A percentile compares a stretch with the other conserved stretches of the same genome.
These are phyloP conservation scores for Podarcis raffonei DNA, from an alignment of 2,113 vertebrate species.

Conservation along the genomic window DNA sequence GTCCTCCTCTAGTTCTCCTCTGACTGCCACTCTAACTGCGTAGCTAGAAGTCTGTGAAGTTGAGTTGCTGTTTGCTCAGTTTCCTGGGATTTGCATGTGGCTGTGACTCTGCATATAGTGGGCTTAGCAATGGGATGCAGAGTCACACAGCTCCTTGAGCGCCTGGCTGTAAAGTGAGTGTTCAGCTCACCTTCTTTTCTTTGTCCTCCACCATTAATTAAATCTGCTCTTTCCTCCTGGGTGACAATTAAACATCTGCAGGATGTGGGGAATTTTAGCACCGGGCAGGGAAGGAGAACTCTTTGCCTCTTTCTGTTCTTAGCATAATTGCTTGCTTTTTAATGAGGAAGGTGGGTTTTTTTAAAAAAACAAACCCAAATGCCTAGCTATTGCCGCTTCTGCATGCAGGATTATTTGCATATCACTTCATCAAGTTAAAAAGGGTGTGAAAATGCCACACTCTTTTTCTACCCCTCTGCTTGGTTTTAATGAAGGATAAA, in stretches of 20 bases:
- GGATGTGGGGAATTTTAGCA: slow-evolving; percentile 43
- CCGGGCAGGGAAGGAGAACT: slow-evolving; percentile 37
- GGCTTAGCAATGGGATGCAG: background rate
- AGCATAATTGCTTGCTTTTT: slow-evolving; percentile 74
- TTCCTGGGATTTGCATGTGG: background rate
- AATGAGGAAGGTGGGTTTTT: slow-evolving; percentile 72
- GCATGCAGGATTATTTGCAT: slow-evolving; percentile 79
- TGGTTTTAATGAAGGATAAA: slow-evolving; percentile 77
- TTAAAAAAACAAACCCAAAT: slow-evolving; percentile 40
- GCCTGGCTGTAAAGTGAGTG: background rate
- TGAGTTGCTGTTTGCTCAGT: slow-evolving; percentile 1
- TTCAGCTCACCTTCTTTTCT: slow-evolving; percentile 17
- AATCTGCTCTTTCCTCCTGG: slow-evolving; percentile 36
- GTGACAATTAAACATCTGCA: slow-evolving; percentile 70
- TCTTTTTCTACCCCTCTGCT: slow-evolving; percentile 60
- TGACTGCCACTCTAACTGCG: background rate
- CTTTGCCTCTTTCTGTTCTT: slow-evolving; percentile 48
- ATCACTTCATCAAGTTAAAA: slow-evolving; percentile 72
- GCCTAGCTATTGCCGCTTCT: slow-evolving; percentile 68
- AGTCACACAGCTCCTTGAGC: slow-evolving; percentile 30
- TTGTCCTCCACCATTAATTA: slow-evolving; percentile 45
- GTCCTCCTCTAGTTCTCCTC: background rate
- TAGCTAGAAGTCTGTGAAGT: background rate
- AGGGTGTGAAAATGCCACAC: slow-evolving; percentile 55
- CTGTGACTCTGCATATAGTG: slow-evolving; percentile 30